Percentiles rank a stretch among this genome's conserved stretches.
phyloP scores from a whole-genome alignment of 1,140 invertebrate genomes.

The Onthophagus taurus region DNA sequence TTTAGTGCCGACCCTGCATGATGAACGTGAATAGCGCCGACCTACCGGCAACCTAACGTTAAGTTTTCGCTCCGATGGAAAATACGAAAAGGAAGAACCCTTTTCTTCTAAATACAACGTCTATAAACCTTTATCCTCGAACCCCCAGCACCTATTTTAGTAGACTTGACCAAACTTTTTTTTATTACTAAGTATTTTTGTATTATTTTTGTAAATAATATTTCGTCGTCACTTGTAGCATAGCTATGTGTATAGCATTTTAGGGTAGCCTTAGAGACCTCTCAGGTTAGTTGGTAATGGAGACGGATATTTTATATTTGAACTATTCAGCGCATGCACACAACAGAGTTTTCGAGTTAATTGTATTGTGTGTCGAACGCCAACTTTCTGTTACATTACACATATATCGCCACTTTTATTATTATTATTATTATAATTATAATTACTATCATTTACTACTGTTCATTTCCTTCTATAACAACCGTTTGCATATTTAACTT shows the following conservation, averaged over 20 bases:
- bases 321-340: constrained; percentile 33
- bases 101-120: too few species aligned
- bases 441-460: too few species aligned
- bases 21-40: constrained; percentile 15
- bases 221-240: constrained; percentile 35
- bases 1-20: constrained; percentile 41
- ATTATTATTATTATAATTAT: neutral
- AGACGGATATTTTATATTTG: constrained; percentile 31
- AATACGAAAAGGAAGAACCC: too few species aligned
- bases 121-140: too few species aligned
- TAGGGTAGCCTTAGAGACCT: constrained; percentile 35
- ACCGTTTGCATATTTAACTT: too few species aligned
- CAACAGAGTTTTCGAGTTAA: constrained; percentile 30
- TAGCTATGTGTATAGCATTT: constrained; percentile 39
- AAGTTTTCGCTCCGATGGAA: constrained; percentile 36
- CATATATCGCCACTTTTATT: neutral
- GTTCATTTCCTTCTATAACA: too few species aligned
- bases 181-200: constrained; percentile 28
- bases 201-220: constrained; percentile 37
- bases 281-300: constrained; percentile 37
- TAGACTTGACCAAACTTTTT: constrained; percentile 32
- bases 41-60: constrained; percentile 19
- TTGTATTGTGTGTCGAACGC: constrained; percentile 35
- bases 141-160: too few species aligned
- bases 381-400: constrained; percentile 23